Conservation (phyloP, 2,797 vertebrate species). For the Silurus aristotelis region DNA sequence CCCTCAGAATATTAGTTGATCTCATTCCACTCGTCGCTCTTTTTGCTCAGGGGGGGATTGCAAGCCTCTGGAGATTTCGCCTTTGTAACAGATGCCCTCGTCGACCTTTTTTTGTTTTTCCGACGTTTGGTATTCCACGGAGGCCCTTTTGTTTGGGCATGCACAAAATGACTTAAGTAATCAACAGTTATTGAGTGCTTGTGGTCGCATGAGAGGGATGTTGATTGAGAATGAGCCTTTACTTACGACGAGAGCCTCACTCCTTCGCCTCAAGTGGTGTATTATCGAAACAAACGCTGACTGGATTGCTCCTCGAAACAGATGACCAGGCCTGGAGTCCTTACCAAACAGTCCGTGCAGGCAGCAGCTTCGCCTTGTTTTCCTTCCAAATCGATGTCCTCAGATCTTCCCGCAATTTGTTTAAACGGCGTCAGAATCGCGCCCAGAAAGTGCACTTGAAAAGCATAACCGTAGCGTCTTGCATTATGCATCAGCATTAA, state of each 20-base stretch:
- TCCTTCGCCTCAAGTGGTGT: conserved; percentile 49
- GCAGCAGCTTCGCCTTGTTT: conserved; percentile 41
- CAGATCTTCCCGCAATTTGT: conserved; percentile 26
- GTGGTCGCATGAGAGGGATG: conserved; percentile 54
- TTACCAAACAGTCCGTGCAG: conserved; percentile 39
- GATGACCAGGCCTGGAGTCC: conserved; percentile 49
- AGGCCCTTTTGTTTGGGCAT: conserved; percentile 44
- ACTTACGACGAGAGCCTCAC: conserved; percentile 52
- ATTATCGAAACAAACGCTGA: conserved; percentile 47
- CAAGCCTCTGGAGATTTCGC: conserved; percentile 9
- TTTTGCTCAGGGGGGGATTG: conserved; percentile 15
- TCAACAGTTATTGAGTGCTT: conserved; percentile 60
- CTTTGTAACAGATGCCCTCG: conserved; percentile 39
- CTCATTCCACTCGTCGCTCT: conserved; percentile 22
- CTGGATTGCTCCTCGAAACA: conserved; percentile 55
- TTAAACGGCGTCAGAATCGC: conserved; percentile 3
- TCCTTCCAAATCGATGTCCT: conserved; percentile 26
- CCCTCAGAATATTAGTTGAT: conserved; percentile 43
- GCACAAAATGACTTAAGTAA: conserved; percentile 54
- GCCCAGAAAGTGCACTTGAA: conserved; percentile 25
- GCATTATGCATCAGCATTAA: conserved; percentile 32
- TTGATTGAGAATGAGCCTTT: conserved; percentile 59
- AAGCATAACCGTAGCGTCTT: conserved; percentile 27
- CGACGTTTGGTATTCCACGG: conserved; percentile 48
- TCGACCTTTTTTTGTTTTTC: conserved; percentile 36